phyloP scores from a whole-genome alignment of 2,113 vertebrate genomes.

The Sporophila hypoxantha region DNA sequence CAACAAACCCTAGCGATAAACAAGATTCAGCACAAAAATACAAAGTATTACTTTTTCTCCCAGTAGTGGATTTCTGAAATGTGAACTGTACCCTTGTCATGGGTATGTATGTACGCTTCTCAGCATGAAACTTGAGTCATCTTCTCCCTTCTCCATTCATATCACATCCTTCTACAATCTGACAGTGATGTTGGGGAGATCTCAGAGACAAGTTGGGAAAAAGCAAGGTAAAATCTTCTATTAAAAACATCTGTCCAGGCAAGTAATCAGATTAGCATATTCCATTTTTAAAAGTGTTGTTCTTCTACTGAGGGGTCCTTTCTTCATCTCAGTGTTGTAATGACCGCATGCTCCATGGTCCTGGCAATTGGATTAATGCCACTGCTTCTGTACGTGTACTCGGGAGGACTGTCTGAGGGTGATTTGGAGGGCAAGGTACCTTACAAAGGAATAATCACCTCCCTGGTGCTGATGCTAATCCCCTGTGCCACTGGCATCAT shows the following conservation, averaged over 20 bases:
- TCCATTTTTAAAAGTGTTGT: neutral
- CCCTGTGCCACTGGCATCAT: conserved; percentile 74
- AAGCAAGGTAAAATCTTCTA: neutral
- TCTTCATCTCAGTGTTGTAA: conserved; percentile 72
- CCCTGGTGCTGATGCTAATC: conserved; percentile 68
- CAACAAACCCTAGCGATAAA: neutral
- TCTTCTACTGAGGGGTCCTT: neutral
- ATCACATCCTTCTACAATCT: neutral
- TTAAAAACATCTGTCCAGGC: neutral
- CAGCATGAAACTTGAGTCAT: neutral
- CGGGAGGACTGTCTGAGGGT: conserved; percentile 57
- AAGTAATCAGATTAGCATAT: neutral
- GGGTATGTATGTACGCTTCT: neutral
- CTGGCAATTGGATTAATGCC: conserved; percentile 80
- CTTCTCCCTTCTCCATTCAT: neutral
- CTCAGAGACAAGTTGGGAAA: neutral
- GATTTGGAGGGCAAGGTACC: conserved; percentile 74
- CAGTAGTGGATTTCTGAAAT: neutral
- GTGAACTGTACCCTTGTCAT: neutral
- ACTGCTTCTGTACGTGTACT: conserved; percentile 78
- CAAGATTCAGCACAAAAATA: neutral
- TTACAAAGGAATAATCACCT: conserved; percentile 66
- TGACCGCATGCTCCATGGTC: conserved; percentile 81
- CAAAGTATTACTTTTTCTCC: neutral
- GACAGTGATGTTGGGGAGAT: neutral